These are phyloP conservation scores for Dufourea novaeangliae DNA, from an alignment of 1,140 invertebrate species.

Conservation along the genomic window DNA sequence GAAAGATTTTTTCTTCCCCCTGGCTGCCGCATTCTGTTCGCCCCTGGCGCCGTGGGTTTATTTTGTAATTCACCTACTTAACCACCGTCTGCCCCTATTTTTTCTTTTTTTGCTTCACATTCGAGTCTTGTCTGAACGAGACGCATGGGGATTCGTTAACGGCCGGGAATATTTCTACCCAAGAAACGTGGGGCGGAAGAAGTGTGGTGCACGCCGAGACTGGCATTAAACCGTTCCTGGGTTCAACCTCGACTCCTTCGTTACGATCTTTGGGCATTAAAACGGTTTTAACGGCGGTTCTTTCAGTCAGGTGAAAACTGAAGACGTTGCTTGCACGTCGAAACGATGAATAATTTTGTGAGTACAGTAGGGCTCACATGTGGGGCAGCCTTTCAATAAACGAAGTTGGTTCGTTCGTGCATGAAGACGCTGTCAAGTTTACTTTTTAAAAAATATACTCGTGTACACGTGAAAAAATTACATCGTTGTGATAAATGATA, in stretches of 20 bases:
- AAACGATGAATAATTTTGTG: not conserved
- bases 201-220: not conserved
- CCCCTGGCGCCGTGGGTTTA: not conserved
- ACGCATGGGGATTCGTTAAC: slow-evolving; percentile 44
- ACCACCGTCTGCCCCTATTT: not conserved
- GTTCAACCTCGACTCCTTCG: not conserved
- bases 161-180: slow-evolving; percentile 25
- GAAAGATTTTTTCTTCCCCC: not conserved
- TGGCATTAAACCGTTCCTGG: slow-evolving; percentile 15
- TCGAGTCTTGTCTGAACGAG: not conserved
- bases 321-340: not conserved
- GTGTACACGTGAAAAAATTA: too few relatives aligned
- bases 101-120: not conserved
- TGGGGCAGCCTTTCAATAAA: too few relatives aligned
- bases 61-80: slow-evolving; percentile 26
- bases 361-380: not conserved
- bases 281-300: not conserved
- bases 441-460: too few relatives aligned
- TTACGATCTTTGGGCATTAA: not conserved
- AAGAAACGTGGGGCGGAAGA: not conserved
- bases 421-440: too few relatives aligned
- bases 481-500: too few relatives aligned
- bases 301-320: not conserved
- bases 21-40: not conserved
- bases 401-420: too few relatives aligned